Evolutionary conservation across 2,113 vertebrate genomes (phyloP).

Genomic region (Mola mola): DNA sequence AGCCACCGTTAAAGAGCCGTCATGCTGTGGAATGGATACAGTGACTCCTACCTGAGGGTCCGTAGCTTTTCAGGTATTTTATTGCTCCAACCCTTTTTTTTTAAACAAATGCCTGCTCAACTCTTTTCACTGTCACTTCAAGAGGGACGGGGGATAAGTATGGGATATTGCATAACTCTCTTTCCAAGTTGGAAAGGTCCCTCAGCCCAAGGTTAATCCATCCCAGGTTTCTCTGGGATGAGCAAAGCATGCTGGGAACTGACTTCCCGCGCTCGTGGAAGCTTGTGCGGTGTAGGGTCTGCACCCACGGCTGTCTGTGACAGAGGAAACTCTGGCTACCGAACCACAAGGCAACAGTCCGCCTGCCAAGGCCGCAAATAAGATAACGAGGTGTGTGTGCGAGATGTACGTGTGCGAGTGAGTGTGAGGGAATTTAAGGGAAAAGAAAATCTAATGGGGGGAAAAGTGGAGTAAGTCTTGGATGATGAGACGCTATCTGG

Average conservation of each 20-base stretch:
- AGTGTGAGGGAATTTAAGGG: constrained; percentile 77
- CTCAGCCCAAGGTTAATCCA: constrained; percentile 75
- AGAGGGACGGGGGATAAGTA: constrained; percentile 56
- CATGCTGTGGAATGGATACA: too few species aligned
- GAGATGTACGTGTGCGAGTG: constrained; percentile 65
- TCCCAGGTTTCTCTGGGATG: constrained; percentile 72
- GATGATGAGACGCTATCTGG: constrained; percentile 75
- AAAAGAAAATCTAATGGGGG: constrained; percentile 73
- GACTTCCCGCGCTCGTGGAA: constrained; percentile 72
- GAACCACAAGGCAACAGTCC: constrained; percentile 75
- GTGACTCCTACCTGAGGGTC: constrained; percentile 5
- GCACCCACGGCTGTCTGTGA: constrained; percentile 65
- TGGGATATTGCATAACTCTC: constrained; percentile 73
- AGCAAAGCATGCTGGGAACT: constrained; percentile 73
- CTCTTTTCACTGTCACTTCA: constrained; percentile 58
- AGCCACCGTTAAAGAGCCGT: too few species aligned
- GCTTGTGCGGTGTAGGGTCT: constrained; percentile 68
- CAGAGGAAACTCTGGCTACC: constrained; percentile 72
- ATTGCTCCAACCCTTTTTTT: constrained; percentile 25
- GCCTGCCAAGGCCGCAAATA: constrained; percentile 80
- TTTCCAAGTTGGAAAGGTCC: constrained; percentile 75
- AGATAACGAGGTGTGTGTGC: constrained; percentile 78
- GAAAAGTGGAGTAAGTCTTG: constrained; percentile 73
- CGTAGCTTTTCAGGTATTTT: constrained; percentile 16
- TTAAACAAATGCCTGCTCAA: constrained; percentile 60